These are phyloP conservation scores for Heliothis virescens DNA, from an alignment of 1,140 invertebrate species.

Conservation along the genomic window DNA sequence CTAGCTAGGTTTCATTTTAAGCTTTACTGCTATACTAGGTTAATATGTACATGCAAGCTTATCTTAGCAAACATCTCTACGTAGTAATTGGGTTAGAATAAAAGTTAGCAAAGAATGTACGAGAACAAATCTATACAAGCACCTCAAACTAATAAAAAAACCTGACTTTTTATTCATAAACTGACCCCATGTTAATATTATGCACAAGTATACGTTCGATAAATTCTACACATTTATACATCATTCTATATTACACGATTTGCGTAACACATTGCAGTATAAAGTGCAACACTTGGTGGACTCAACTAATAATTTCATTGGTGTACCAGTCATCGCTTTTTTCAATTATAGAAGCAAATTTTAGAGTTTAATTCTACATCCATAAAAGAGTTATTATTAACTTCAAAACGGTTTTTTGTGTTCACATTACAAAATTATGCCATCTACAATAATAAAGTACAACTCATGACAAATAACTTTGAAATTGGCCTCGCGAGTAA, in stretches of 20 bases:
- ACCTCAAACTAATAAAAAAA: neutral
- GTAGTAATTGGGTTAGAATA: conserved; percentile 4
- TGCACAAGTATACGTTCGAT: neutral
- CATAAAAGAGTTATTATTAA: too few species aligned
- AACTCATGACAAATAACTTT: too few species aligned
- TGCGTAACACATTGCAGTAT: conserved; percentile 8
- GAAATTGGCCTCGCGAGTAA: too few species aligned
- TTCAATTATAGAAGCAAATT: too few species aligned
- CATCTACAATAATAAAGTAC: too few species aligned
- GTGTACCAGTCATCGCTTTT: too few species aligned
- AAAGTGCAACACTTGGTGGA: conserved; percentile 29
- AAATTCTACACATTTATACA: neutral
- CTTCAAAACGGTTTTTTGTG: too few species aligned
- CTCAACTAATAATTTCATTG: neutral
- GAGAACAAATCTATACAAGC: neutral
- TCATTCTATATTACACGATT: neutral
- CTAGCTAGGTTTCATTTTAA: neutral
- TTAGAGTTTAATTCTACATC: too few species aligned
- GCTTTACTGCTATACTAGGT: conserved; percentile 12
- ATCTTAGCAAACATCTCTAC: neutral
- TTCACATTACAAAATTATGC: too few species aligned
- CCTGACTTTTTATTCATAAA: conserved; percentile 17
- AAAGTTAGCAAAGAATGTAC: conserved; percentile 6
- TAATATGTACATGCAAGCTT: conserved; percentile 29
- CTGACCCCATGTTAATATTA: conserved; percentile 36